phyloP scores from a whole-genome alignment of 2,797 vertebrate species.

The Pantherophis alleghaniensis region DNA sequence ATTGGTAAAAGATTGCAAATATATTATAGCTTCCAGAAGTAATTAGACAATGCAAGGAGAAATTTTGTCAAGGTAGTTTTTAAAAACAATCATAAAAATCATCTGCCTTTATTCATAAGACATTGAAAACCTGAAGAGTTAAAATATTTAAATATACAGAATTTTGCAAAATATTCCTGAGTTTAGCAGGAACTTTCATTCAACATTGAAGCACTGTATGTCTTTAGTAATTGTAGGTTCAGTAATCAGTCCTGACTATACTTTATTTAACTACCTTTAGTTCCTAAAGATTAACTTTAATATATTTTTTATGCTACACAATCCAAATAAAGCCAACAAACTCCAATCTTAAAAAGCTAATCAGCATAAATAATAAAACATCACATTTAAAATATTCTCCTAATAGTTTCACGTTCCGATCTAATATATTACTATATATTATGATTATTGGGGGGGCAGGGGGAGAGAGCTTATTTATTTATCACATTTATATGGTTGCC shows the following conservation, averaged over 20 bases:
- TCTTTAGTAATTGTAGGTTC: no score
- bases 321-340: neutral
- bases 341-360: neutral
- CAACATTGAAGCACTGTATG: no score
- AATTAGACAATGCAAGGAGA: neutral
- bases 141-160: neutral
- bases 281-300: neutral
- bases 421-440: no score
- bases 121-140: neutral
- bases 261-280: conserved; percentile 15
- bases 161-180: neutral
- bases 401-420: neutral
- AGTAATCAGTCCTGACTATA: neutral
- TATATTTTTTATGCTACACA: fast-evolving
- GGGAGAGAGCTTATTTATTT: no score
- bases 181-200: conserved; percentile 33
- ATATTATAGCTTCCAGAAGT: neutral
- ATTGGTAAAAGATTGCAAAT: neutral
- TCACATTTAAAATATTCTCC: conserved; percentile 9
- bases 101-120: neutral
- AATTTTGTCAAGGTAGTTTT: neutral
- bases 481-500: no score
- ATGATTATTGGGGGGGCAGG: no score
- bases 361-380: neutral
- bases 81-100: neutral